phyloP scores from a whole-genome alignment of 2,797 vertebrate genomes.

The Mycteria americana region DNA sequence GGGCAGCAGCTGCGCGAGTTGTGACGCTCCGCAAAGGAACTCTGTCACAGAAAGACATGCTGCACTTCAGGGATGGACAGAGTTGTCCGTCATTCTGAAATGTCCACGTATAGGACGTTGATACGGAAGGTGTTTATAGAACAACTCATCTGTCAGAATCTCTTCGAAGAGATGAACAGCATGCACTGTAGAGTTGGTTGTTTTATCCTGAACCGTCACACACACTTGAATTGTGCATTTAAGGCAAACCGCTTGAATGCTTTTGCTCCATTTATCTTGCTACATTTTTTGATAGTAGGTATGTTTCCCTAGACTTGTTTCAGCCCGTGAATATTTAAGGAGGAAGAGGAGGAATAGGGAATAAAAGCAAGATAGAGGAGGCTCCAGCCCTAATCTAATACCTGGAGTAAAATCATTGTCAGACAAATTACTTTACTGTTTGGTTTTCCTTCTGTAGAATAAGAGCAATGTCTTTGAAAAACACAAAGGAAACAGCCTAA shows the following conservation, averaged over 20 bases:
- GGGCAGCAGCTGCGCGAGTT: background rate
- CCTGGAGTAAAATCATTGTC: background rate
- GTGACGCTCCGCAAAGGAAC: background rate
- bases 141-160: background rate
- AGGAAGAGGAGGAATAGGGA: background rate
- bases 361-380: background rate
- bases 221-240: background rate
- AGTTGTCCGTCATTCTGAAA: background rate
- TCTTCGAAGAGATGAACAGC: background rate
- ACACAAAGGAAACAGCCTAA: background rate
- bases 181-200: background rate
- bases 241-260: background rate
- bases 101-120: accelerated
- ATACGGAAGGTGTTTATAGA: background rate
- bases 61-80: background rate
- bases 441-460: background rate
- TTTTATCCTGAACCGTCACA: background rate
- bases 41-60: background rate
- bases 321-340: background rate
- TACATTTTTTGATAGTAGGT: accelerated
- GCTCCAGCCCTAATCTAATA: background rate
- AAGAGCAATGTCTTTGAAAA: background rate
- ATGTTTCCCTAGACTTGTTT: background rate
- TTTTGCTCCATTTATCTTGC: background rate
- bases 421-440: background rate